Conservation (phyloP, 92 coral and sea anemone species). For the Nematostella vectensis region DNA sequence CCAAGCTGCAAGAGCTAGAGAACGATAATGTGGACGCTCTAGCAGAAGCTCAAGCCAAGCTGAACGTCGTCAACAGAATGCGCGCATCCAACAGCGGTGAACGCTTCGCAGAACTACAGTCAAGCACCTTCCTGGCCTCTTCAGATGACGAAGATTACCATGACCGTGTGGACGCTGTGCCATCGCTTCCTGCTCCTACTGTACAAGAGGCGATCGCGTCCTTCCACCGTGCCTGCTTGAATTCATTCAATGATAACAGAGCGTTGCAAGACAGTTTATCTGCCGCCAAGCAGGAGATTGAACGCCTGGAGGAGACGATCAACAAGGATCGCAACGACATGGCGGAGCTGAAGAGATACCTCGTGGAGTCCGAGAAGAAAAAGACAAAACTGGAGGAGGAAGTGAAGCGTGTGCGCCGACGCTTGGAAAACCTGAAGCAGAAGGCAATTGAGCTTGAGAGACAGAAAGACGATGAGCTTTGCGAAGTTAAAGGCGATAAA, state of each 20-base stretch:
- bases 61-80: slow-evolving; percentile 66
- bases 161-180: slow-evolving; percentile 39
- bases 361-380: slow-evolving; percentile 59
- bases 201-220: slow-evolving; percentile 53
- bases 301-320: slow-evolving; percentile 44
- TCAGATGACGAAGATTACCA: slow-evolving; percentile 33
- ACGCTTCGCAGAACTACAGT: slow-evolving; percentile 43
- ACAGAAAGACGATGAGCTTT: slow-evolving; percentile 59
- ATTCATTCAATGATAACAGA: slow-evolving; percentile 62
- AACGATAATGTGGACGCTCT: slow-evolving; percentile 56
- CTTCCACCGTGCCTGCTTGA: slow-evolving; percentile 61
- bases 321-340: slow-evolving; percentile 42
- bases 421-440: slow-evolving; percentile 50
- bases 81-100: slow-evolving; percentile 56
- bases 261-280: slow-evolving; percentile 38
- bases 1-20: slow-evolving; percentile 37
- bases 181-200: slow-evolving; percentile 28
- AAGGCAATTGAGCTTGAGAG: slow-evolving; percentile 62
- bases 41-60: slow-evolving; percentile 80
- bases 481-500: slow-evolving; percentile 53
- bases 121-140: slow-evolving; percentile 22
- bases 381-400: slow-evolving; percentile 67
- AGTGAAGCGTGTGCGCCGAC: slow-evolving; percentile 59
- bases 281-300: slow-evolving; percentile 29
- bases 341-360: slow-evolving; percentile 57